These are phyloP conservation scores for Tetramorium alpestre DNA, from an alignment of 1,140 invertebrate species.

Conservation along the genomic window DNA sequence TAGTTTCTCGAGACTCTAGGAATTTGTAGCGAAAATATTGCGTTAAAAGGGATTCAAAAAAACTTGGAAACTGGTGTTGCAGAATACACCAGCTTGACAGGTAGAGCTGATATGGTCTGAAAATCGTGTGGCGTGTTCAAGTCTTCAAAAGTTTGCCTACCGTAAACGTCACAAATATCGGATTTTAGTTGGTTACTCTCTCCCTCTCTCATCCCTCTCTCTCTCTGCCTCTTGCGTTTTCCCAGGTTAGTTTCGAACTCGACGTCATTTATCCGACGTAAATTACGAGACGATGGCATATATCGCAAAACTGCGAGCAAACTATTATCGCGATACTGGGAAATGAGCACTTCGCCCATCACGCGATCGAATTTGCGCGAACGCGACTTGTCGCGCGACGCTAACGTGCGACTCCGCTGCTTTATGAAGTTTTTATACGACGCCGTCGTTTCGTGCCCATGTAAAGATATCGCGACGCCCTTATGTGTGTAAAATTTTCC, in stretches of 20 bases:
- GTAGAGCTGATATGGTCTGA: conserved; percentile 35
- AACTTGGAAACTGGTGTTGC: neutral
- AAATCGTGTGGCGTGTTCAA: conserved; percentile 33
- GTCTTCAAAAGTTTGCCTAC: conserved; percentile 45
- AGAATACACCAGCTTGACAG: conserved; percentile 24
- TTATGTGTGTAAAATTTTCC: neutral
- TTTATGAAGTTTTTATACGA: conserved; percentile 33
- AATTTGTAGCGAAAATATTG: conserved; percentile 7
- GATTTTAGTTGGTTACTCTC: conserved; percentile 31
- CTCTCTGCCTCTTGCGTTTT: neutral
- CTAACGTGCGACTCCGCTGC: conserved; percentile 11
- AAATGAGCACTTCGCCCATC: conserved; percentile 7
- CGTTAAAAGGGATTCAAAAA: conserved; percentile 2
- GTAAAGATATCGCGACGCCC: neutral
- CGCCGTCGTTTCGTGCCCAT: conserved; percentile 9
- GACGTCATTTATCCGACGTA: conserved; percentile 35
- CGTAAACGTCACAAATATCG: conserved; percentile 51
- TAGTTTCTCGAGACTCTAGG: neutral
- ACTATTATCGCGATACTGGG: conserved; percentile 44
- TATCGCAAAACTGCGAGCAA: conserved; percentile 42
- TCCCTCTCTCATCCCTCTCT: neutral
- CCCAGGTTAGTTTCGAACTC: conserved; percentile 29
- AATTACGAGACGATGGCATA: conserved; percentile 33
- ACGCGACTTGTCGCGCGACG: conserved; percentile 28
- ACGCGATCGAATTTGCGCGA: conserved; percentile 46